Evolutionary conservation across 2,113 vertebrate genomes (phyloP).

Genomic region (Stomatorhinus ivindoensis): DNA sequence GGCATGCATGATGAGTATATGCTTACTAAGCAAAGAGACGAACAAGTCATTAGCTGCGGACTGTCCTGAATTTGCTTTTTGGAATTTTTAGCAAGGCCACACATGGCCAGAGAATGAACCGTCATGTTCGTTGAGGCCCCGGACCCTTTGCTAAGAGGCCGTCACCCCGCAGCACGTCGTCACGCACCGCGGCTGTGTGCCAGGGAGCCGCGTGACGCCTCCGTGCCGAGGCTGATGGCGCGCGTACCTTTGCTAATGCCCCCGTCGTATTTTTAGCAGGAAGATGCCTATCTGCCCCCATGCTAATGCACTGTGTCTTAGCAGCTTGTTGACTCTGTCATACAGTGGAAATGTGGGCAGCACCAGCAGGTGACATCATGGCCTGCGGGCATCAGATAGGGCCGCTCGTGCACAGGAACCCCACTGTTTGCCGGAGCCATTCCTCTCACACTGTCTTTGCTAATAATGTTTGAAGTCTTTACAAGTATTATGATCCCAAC

Average conservation of each 20-base stretch:
- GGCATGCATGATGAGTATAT: background rate
- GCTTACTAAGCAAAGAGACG: background rate
- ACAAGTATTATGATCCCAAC: background rate
- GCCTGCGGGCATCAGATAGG: constrained; percentile 44
- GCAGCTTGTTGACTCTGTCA: constrained; percentile 57
- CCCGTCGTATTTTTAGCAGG: constrained; percentile 43
- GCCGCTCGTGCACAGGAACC: constrained; percentile 25
- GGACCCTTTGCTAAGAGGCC: background rate
- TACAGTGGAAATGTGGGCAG: constrained; percentile 54
- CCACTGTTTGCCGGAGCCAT: constrained; percentile 37
- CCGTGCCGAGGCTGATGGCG: constrained; percentile 32
- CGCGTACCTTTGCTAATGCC: constrained; percentile 35
- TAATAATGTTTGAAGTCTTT: constrained; percentile 33
- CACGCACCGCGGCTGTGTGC: constrained; percentile 29
- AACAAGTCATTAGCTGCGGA: background rate
- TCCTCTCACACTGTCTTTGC: constrained; percentile 5
- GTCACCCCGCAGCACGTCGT: constrained; percentile 20
- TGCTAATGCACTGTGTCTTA: constrained; percentile 27
- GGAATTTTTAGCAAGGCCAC: background rate
- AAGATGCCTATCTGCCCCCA: constrained; percentile 54
- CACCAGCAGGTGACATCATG: constrained; percentile 39
- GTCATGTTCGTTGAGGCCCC: background rate
- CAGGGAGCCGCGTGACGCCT: constrained; percentile 39
- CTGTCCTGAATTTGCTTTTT: background rate
- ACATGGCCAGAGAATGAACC: background rate